Conservation (phyloP, 2,797 vertebrate species). For the Erithacus rubecula region DNA sequence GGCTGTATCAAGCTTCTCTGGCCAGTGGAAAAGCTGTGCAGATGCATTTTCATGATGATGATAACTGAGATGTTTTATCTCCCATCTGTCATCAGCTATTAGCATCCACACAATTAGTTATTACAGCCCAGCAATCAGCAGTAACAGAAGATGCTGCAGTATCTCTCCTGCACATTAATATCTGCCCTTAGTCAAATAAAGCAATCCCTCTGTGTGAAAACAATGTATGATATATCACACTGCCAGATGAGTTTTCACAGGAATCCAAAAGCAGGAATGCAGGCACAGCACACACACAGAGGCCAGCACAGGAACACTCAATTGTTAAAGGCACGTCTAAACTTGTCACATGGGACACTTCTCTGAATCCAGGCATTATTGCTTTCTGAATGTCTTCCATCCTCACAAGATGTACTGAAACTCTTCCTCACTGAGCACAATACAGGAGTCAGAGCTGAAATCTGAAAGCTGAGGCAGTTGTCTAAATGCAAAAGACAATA, state of each 20-base stretch:
- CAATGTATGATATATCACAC: not conserved
- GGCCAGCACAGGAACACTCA: not conserved
- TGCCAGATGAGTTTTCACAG: not conserved
- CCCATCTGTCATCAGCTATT: not conserved
- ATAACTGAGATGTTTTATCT: not conserved
- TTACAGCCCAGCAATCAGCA: not conserved
- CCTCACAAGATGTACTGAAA: not conserved
- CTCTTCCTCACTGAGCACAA: not conserved
- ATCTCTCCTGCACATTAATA: not conserved
- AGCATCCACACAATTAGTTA: not conserved
- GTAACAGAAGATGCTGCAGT: not conserved
- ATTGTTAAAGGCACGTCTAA: not conserved
- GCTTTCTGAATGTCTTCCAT: not conserved
- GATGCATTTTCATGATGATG: not conserved
- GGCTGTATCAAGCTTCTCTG: not conserved
- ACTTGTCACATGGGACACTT: not conserved
- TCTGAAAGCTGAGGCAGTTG: not conserved
- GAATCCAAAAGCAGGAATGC: not conserved
- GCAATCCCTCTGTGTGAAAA: not conserved
- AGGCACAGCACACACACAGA: not conserved
- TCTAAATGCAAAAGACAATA: constrained; percentile 9
- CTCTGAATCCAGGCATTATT: not conserved
- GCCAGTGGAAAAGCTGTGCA: not conserved
- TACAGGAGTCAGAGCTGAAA: not conserved
- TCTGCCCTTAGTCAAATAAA: not conserved